Evolutionary conservation across 2,113 vertebrate genomes (phyloP).

Genomic region (Pleuronectes platessa): DNA sequence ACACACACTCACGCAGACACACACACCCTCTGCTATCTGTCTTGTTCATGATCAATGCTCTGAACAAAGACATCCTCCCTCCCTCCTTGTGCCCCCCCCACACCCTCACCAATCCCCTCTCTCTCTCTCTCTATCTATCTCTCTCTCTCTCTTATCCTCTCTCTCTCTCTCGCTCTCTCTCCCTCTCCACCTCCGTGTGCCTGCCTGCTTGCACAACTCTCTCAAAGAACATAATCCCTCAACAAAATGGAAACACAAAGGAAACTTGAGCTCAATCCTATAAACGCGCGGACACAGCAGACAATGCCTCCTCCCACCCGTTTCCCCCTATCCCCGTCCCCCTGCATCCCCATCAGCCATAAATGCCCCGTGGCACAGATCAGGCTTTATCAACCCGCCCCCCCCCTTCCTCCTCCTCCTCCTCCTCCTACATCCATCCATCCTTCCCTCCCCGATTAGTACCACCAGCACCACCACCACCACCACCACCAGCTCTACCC

Average conservation of each 20-base stretch:
- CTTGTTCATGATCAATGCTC: slow-evolving; percentile 76
- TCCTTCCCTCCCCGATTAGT: slow-evolving; percentile 55
- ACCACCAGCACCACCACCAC: slow-evolving; percentile 28
- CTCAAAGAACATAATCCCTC: slow-evolving; percentile 87
- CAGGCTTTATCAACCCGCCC: slow-evolving; percentile 75
- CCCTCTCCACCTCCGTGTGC: slow-evolving; percentile 76
- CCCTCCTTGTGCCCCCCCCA: slow-evolving; percentile 26
- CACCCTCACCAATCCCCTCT: slow-evolving; percentile 22
- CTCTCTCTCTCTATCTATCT: slow-evolving; percentile 21
- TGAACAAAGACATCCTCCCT: slow-evolving; percentile 81
- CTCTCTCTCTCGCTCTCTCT: slow-evolving; percentile 31
- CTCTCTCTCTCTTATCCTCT: slow-evolving; percentile 15
- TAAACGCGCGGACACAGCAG: slow-evolving; percentile 81
- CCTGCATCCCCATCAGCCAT: slow-evolving; percentile 67
- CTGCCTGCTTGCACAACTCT: slow-evolving; percentile 82
- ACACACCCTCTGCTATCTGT: slow-evolving; percentile 74
- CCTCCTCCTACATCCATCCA: slow-evolving; percentile 58
- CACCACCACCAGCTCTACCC: slow-evolving; percentile 34
- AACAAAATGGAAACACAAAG: slow-evolving; percentile 86
- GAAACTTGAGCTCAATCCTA: slow-evolving; percentile 87
- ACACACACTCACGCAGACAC: slow-evolving; percentile 2
- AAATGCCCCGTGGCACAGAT: slow-evolving; percentile 84
- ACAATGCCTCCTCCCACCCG: slow-evolving; percentile 82
- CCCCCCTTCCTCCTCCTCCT: slow-evolving; percentile 46
- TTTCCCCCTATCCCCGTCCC: slow-evolving; percentile 49